Percentiles rank a stretch among this genome's conserved stretches.
These are phyloP conservation scores for Sebastes fasciatus DNA, from an alignment of 2,113 vertebrate species.

Conservation along the genomic window DNA sequence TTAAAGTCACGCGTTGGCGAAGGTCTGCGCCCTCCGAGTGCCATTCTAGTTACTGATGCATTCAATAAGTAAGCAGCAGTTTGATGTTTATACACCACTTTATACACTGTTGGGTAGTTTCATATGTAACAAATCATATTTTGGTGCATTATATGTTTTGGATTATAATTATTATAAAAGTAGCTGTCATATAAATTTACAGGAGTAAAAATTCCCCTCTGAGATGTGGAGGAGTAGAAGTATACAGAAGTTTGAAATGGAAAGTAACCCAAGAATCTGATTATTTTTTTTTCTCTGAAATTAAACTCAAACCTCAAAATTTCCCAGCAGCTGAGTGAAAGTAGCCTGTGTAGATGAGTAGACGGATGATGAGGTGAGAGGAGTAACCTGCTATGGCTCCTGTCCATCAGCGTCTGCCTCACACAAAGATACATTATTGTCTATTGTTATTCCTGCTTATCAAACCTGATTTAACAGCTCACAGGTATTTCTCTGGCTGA, in stretches of 20 bases:
- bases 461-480: constrained; percentile 84
- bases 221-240: background rate
- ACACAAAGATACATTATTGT: constrained; percentile 86
- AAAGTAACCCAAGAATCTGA: background rate
- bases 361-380: background rate
- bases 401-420: constrained; percentile 64
- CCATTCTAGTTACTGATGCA: too few relatives aligned
- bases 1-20: too few relatives aligned
- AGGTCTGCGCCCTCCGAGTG: too few relatives aligned
- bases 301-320: background rate
- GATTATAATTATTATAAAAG: background rate
- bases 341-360: background rate
- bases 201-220: background rate
- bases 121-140: background rate
- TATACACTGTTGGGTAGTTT: too few relatives aligned
- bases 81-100: too few relatives aligned
- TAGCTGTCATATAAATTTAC: background rate
- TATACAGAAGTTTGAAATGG: background rate
- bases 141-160: background rate
- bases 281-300: background rate
- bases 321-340: background rate
- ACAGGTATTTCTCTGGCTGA: constrained; percentile 77
- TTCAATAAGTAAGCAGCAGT: too few relatives aligned
- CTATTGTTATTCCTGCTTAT: constrained; percentile 82
- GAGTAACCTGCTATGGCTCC: constrained; percentile 32